These are phyloP conservation scores for Syngnathus floridae DNA, from an alignment of 2,113 vertebrate genomes.

Conservation along the genomic window DNA sequence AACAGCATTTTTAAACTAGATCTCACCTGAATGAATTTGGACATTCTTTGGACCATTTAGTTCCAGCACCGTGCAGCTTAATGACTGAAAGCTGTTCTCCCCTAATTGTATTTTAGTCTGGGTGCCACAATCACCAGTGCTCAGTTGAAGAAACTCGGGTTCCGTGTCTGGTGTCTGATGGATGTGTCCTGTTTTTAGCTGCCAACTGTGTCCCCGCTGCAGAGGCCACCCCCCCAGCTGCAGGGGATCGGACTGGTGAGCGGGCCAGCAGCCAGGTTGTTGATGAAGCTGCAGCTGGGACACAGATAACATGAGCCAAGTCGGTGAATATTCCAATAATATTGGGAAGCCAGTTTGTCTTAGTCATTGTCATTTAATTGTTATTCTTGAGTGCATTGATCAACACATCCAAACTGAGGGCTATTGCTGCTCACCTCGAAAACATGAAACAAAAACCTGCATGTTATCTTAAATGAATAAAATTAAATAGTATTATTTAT, in stretches of 20 bases:
- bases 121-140: not conserved
- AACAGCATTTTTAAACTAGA: not conserved
- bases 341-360: not conserved
- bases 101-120: not conserved
- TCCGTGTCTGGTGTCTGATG: not conserved
- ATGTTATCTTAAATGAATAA: too few species aligned
- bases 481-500: too few species aligned
- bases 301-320: not conserved
- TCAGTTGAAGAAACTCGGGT: not conserved
- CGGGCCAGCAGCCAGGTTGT: conserved; percentile 1
- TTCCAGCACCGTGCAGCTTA: conserved; percentile 1
- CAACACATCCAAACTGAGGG: not conserved
- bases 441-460: too few species aligned
- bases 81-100: conserved; percentile 3
- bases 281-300: conserved; percentile 5
- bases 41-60: not conserved
- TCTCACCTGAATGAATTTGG: not conserved
- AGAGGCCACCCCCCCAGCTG: not conserved
- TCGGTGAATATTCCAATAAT: not conserved
- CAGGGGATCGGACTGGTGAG: conserved; percentile 5
- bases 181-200: conserved; percentile 3
- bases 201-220: conserved; percentile 3
- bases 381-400: not conserved
- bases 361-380: not conserved
- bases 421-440: not conserved